phyloP scores from a whole-genome alignment of 2,888 invertebrate genomes.

The Aleiodes leptofemur region DNA sequence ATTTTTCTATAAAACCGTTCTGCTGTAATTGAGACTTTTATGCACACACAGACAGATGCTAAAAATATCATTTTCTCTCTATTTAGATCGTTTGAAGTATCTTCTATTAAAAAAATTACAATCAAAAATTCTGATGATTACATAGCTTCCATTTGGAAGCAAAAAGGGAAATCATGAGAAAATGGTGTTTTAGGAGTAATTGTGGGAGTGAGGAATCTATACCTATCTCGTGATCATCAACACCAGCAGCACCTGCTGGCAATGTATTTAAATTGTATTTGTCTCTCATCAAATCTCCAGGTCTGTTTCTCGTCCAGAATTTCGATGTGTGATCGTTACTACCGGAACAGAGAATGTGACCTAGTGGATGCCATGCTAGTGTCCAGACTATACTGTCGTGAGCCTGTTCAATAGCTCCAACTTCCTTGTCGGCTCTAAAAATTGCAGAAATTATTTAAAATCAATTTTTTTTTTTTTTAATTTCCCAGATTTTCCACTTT shows the following conservation, averaged over 20 bases:
- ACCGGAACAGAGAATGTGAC: constrained; percentile 98
- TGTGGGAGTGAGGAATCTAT: constrained; percentile 46
- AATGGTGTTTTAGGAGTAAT: no score
- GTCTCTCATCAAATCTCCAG: constrained; percentile 98
- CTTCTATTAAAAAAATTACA: no score
- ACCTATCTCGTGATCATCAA: constrained; percentile 84
- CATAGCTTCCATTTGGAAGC: background rate
- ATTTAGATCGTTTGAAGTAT: no score
- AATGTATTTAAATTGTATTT: constrained; percentile 97
- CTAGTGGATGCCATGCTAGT: constrained; percentile 99
- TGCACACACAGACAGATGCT: no score
- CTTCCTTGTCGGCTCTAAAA: constrained; percentile 94
- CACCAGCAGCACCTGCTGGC: constrained; percentile 86
- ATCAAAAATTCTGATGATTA: no score
- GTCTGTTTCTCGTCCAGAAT: constrained; percentile 99
- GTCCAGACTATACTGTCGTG: constrained; percentile 99
- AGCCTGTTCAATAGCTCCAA: constrained; percentile 98
- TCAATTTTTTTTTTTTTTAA: background rate
- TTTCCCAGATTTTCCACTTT: background rate
- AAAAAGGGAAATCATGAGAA: no score
- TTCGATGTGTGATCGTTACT: constrained; percentile 99
- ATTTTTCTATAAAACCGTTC: no score
- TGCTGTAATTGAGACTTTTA: no score
- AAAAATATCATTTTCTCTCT: no score
- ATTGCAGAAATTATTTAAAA: background rate